Base-by-base conservation (phyloP, 2,113 vertebrate species). In the Psilopsiagon aymara region DNA sequence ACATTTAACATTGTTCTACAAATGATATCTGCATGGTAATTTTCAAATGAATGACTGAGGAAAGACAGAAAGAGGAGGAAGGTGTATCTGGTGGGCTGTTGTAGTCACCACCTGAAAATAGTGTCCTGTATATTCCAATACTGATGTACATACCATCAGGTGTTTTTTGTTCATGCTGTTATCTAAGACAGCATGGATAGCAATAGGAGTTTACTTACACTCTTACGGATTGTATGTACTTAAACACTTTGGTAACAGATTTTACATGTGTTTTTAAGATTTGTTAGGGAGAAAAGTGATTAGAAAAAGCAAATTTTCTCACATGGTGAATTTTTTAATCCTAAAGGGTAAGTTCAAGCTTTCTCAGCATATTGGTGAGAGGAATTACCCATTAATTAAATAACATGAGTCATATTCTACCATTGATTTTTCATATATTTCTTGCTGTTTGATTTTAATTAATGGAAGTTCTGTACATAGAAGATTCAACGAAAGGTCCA, bases 351-450 rank as follows among this genome's bases (percentile, higher is more conserved):
- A 90, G 94, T 91, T 95, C 96, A 94, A 79, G 91, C 92, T 95
- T 96, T 94, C 82, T 95, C 88, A 96, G 92, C 96, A 96, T 96
- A 96, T 96, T 96, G 95, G 90, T 68, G 46, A 1, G 63, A 96
- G 91, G 96, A 96, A 96, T 94, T 94, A 96, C 86, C 94, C 95
- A 95, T 96, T 97, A 96, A 96, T 96, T 97, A 96, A 96, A 95
- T 93, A 96, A 90, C 69, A 81, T 95, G 91, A 96, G 92, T 96
- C 95, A 97, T 93, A 97, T 93, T 96, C 88, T 88, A 55, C 88
- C 90, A 90, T 92, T 91, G 86, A 95, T 96, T 96, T 97, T 94
- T 85, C 79, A 90, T 90, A 49, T 92, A 73, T 92, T 94, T 92
- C 88, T 96, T 86, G 83, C 88, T 84, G 83, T 94, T 96, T 94